phyloP scores from a whole-genome alignment of 1,140 invertebrate species.

The Trichomalopsis sarcophagae region DNA sequence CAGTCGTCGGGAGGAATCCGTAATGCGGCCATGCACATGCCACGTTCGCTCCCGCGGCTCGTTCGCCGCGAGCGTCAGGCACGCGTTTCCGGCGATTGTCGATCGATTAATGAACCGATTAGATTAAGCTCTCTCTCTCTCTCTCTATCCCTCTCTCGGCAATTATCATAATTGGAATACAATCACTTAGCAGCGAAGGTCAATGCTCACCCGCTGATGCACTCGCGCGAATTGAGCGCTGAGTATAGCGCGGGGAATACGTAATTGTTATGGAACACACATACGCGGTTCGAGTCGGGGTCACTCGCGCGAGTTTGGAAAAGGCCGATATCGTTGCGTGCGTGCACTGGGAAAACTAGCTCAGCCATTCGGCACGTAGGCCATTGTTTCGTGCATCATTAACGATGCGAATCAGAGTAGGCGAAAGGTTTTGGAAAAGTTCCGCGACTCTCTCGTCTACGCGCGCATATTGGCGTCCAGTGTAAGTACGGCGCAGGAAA shows the following conservation, averaged over 20 bases:
- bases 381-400: too few relatives aligned
- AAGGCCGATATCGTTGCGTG: too few relatives aligned
- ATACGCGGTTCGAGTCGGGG: neutral
- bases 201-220: conserved; percentile 59
- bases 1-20: neutral
- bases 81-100: conserved; percentile 71
- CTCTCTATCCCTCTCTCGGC: neutral
- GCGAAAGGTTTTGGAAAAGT: too few relatives aligned
- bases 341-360: too few relatives aligned
- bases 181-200: conserved; percentile 68
- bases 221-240: neutral
- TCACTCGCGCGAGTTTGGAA: neutral
- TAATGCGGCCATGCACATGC: conserved; percentile 27
- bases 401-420: too few relatives aligned
- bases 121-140: conserved; percentile 54
- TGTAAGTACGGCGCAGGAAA: neutral
- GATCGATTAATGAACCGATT: conserved; percentile 68
- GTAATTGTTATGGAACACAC: neutral
- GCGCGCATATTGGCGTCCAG: too few relatives aligned
- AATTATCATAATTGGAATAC: conserved; percentile 72
- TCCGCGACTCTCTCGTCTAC: too few relatives aligned
- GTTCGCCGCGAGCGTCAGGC: neutral
- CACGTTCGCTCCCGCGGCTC: neutral
- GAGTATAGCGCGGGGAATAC: neutral
- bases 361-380: too few relatives aligned